Evolutionary conservation across 2,797 vertebrate genomes (phyloP), one percentile per base, ranked within the genome.

Genomic region (Distichodus sexfasciatus): DNA sequence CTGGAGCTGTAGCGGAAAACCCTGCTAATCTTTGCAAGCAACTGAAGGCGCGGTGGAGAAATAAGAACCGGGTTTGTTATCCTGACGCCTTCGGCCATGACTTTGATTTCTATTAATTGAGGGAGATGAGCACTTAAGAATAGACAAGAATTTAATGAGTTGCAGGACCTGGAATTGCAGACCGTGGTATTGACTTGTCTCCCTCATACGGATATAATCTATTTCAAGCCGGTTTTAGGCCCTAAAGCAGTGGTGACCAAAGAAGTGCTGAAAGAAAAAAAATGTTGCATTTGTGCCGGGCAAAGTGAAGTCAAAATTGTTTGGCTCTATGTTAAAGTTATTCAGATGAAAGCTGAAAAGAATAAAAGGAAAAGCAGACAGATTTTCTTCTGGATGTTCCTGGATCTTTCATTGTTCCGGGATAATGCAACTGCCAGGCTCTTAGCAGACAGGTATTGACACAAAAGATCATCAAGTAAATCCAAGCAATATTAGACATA

Each of bases 61-160:
- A 75, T 81, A 79, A 81, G 72, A 79, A 65, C 68, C 61, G 81
- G 53, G 81, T 77, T 57, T 79, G 81, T 80, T 82, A 80, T 81
- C 71, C 71, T 73, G 21, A 68, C 3, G 57, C 73, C 81, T 70
- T 76, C 74, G 84, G 68, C 78, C 76, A 62, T 67, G 74, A 76
- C 74, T 83, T 86, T 81, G 82, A 85, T 86, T 83, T 76, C 80
- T 68, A 57, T 74, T 85, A 84, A 84, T 87, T 80, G 80, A 72
- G 70, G 76, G 54, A 75, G 80, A 83, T 87, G 76, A 86, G 84
- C 83, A 81, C 76, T 77, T 79, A 76, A 28, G 50, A 81, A 75
- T 55, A 63, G 76, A 41, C 72, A 58, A 78, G 72, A 35, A 66
- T 82, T 80, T 81, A 51, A 61, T 76, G 66, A 71, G 85, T 78